Base-by-base conservation (phyloP, 2,113 vertebrate genomes). In the Dipodomys merriami region DNA sequence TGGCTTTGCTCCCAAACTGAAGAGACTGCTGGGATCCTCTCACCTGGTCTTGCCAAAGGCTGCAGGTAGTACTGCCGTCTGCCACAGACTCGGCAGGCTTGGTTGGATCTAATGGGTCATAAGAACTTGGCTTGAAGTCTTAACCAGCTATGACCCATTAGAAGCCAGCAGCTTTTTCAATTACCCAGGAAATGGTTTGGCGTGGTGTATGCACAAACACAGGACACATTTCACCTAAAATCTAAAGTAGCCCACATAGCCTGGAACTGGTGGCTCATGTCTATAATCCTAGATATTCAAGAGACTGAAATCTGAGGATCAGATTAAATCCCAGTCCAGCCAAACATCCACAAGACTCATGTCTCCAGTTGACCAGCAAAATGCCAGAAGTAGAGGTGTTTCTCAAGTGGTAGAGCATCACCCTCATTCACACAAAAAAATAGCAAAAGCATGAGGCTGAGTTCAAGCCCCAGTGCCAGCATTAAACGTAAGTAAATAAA, bases 1-100 rank as follows among this genome's bases (percentile, higher is more conserved):
- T 89, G 74, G 81, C 44, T 71, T 96, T 71, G 30, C 72, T 91
- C 69, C 91, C 74, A 74, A 86, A 91, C 13, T 13, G 10, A 94
- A 86, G 65, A 60, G 23, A 53, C 33, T 69, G 29, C 88, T 44
- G 11, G 10, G n/a, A 64, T 35, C 84, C 69, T 92, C 77, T 79
- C 65, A 33, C 39, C 57, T 62, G 44, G 69, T 79, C 94, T 81
- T 83, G 88, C 91, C 87, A 65, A 85, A 71, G 67, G 62, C 87
- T 93, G 87, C 49, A 46, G 18, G 27, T 12, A 27, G 35, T 35
- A 67, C 2, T 0, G 0, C 89, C 10, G 16, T 74, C 86, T 85
- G 69, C 57, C 46, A 18, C 30, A 4, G 86, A 91, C 33, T 81
- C n/a, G 15, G 53, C 53, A 44, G 88, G 44, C 73, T 53, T 57